A percentile compares a stretch with the other conserved stretches of the same genome.
Conservation (phyloP, 2,888 invertebrate species). For the Maniola hyperantus region DNA sequence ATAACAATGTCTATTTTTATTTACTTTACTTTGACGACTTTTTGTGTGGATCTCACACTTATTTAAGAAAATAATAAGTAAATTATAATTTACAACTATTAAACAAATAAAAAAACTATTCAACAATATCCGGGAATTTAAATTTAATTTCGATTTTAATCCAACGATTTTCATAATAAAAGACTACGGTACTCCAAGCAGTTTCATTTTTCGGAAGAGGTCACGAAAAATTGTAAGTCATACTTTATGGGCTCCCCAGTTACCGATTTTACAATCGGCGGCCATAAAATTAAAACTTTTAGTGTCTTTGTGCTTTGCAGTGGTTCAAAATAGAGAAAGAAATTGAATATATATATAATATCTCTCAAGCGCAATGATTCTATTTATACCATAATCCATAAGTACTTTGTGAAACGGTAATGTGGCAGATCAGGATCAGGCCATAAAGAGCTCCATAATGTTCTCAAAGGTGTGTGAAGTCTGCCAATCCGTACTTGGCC, state of each 20-base stretch:
- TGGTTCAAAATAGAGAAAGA: neutral
- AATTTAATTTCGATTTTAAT: neutral
- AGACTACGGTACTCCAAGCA: slow-evolving; percentile 1
- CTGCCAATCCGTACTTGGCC: too few relatives aligned
- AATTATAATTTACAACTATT: too few relatives aligned
- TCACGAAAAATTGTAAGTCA: slow-evolving; percentile 22
- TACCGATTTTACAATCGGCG: slow-evolving; percentile 17
- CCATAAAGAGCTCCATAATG: too few relatives aligned
- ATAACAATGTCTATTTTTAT: too few relatives aligned
- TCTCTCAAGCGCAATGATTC: neutral
- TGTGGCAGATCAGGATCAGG: too few relatives aligned
- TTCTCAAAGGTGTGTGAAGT: too few relatives aligned
- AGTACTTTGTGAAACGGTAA: too few relatives aligned
- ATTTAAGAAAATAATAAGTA: too few relatives aligned
- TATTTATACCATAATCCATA: too few relatives aligned
- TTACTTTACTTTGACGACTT: too few relatives aligned
- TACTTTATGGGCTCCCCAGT: slow-evolving; percentile 14
- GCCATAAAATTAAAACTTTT: slow-evolving; percentile 12
- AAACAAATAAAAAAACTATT: neutral
- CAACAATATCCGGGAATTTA: neutral
- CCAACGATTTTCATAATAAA: slow-evolving; percentile 16
- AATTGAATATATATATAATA: neutral
- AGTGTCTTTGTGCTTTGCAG: neutral
- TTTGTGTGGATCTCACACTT: too few relatives aligned
- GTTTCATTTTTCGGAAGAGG: slow-evolving; percentile 16